Evolutionary conservation across 2,888 invertebrate genomes (phyloP), one percentile per base, ranked within the genome.

Genomic region (Acrocera orbiculus): DNA sequence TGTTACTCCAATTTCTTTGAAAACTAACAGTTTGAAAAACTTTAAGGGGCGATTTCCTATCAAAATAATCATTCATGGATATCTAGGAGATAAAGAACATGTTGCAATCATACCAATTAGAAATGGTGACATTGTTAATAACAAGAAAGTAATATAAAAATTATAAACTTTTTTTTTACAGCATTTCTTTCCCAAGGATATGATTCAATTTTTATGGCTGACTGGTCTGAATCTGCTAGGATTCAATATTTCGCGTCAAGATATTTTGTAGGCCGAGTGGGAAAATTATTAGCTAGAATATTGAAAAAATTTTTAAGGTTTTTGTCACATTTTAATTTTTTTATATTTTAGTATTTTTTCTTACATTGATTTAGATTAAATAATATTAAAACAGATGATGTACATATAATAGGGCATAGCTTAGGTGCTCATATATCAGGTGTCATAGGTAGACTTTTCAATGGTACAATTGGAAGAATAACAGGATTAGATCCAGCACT

Each of bases 401-500:
- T 60, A 2, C 59, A 60, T 32, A 29, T 60, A 9, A 42, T 60
- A 13, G 59, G 60, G 0, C 59, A 60, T 31, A 58, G 58, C 31
- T 36, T 60, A 32, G 60, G 59, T 2, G 57, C 58, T 0, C 60
- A 60, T 20, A 47, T 56, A 4, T 55, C 52, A 0, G 58, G 58
- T 0, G 42, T 48, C 32, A 47, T 58, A 10, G 60, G 56, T 0
- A 43, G 42, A 2, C 44, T 49, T 35, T 58, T 58, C 15, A 53
- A 56, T 41, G 55, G 59, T 3, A 43, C 40, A 2, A 25, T 60
- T 20, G 52, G 51, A 2, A 50, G 58, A 8, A 46, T 58, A 4
- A 58, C 57, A 0, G 60, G 56, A 0, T 30, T 61, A 3, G 61
- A 61, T 48, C 58, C 61, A 0, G 61, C 61, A 0, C 30, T 51